Percentiles rank a stretch among this genome's conserved stretches.
phyloP scores from a whole-genome alignment of 35 echinoderm and acorn worm genomes.

The Antedon bifida region DNA sequence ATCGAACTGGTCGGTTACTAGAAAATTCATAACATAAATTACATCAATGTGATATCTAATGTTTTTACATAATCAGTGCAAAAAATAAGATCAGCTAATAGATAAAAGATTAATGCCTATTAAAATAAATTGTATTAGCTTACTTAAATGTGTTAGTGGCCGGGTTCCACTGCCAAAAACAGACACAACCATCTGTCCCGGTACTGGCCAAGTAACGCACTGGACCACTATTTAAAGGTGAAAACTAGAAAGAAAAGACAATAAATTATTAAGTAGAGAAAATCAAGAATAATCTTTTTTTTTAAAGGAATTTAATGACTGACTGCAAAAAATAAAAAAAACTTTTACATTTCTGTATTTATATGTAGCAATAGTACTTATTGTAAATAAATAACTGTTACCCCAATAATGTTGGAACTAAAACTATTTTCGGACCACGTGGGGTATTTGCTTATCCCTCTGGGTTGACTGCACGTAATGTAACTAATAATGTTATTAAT shows the following conservation, averaged over 20 bases:
- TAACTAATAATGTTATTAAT: neutral
- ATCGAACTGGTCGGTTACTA: constrained; percentile 67
- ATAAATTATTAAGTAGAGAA: too few relatives aligned
- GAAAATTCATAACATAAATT: neutral
- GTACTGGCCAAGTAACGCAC: constrained; percentile 70
- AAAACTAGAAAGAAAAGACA: constrained; percentile 48
- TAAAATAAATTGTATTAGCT: constrained; percentile 9
- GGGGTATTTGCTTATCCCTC: neutral
- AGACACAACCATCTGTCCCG: constrained; percentile 73
- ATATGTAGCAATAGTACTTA: too few relatives aligned
- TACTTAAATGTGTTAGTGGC: constrained; percentile 70
- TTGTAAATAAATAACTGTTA: too few relatives aligned
- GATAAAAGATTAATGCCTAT: neutral
- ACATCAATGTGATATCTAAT: too few relatives aligned
- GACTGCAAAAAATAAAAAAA: too few relatives aligned
- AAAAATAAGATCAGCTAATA: too few relatives aligned
- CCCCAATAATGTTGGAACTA: too few relatives aligned
- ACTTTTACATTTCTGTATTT: too few relatives aligned
- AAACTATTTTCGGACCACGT: neutral
- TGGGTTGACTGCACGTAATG: neutral
- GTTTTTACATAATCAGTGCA: too few relatives aligned
- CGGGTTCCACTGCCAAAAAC: constrained; percentile 81
- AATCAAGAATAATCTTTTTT: too few relatives aligned
- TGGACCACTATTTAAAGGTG: constrained; percentile 55
- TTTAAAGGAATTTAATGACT: too few relatives aligned